Evolutionary conservation across 2,113 vertebrate species (phyloP).

Genomic region (Zapornia atra): DNA sequence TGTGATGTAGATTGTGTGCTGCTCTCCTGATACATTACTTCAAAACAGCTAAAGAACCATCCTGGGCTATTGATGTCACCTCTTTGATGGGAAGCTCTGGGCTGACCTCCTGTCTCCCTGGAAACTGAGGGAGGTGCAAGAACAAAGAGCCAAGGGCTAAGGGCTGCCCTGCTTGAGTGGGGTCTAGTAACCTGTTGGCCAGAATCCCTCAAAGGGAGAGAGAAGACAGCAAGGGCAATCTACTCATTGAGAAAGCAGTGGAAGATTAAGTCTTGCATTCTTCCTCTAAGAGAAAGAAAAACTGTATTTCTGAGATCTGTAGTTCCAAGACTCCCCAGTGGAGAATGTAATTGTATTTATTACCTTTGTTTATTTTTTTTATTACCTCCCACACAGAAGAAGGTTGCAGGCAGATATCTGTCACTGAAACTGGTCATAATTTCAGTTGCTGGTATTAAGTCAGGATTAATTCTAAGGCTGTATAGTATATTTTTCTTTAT

Average conservation of each 20-base stretch:
- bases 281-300: not conserved
- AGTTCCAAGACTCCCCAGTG: not conserved
- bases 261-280: not conserved
- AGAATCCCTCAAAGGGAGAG: not conserved
- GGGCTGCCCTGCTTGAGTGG: not conserved
- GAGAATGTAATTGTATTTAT: not conserved
- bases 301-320: not conserved
- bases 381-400: not conserved
- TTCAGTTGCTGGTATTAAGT: not conserved
- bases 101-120: not conserved
- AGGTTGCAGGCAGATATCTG: not conserved
- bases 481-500: not conserved
- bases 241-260: not conserved
- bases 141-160: not conserved
- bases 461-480: not conserved
- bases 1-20: not conserved
- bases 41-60: not conserved
- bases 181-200: not conserved
- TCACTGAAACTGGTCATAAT: not conserved
- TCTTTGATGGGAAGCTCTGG: not conserved
- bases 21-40: not conserved
- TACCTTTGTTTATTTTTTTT: not conserved
- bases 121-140: not conserved
- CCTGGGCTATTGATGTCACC: not conserved
- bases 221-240: not conserved